These are phyloP conservation scores for Nyctibius grandis DNA, from an alignment of 2,797 vertebrate genomes.

Conservation along the genomic window DNA sequence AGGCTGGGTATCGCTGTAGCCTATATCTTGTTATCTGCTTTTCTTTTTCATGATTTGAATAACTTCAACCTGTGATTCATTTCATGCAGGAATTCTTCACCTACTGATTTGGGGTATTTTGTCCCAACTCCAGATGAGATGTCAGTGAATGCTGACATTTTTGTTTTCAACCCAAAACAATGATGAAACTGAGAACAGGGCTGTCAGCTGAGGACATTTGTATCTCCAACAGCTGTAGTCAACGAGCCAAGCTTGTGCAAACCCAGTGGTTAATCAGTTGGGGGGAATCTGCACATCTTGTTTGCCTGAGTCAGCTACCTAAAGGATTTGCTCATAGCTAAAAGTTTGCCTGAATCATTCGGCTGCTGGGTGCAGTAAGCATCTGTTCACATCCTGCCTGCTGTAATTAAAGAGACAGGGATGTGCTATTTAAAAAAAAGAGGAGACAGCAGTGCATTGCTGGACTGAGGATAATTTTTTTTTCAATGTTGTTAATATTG, in stretches of 20 bases:
- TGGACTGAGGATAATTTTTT: background rate
- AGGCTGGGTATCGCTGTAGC: background rate
- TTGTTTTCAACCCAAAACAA: background rate
- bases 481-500: background rate
- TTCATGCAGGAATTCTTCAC: background rate
- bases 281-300: background rate
- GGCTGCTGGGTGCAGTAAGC: slow-evolving; percentile 8
- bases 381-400: background rate
- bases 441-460: background rate
- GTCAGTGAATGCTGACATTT: background rate
- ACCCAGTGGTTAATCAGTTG: background rate
- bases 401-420: slow-evolving; percentile 18
- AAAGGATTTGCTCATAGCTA: slow-evolving; percentile 1
- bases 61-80: background rate
- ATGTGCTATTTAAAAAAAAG: background rate
- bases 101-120: background rate
- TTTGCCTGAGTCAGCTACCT: slow-evolving; percentile 44
- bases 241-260: slow-evolving; percentile 24
- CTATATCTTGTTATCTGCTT: background rate
- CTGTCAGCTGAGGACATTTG: slow-evolving; percentile 3
- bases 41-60: background rate
- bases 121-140: background rate
- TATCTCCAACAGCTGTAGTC: slow-evolving; percentile 9
- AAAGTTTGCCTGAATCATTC: slow-evolving; percentile 15
- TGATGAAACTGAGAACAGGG: background rate